These are phyloP conservation scores for Gonocerus acuteangulatus DNA, from an alignment of 2,888 invertebrate species.

Conservation along the genomic window DNA sequence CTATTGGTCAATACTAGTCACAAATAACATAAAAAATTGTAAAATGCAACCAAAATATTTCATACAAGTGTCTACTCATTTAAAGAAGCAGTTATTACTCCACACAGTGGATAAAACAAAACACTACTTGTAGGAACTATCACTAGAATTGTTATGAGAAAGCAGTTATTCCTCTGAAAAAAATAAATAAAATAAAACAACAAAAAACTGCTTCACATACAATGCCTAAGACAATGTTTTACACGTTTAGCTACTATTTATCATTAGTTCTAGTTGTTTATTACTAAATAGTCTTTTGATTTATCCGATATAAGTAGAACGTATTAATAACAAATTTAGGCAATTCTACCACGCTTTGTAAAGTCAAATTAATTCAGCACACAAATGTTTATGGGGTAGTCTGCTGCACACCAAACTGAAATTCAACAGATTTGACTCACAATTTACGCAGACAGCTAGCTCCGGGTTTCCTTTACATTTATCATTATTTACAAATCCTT, in stretches of 20 bases:
- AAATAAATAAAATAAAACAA: neutral
- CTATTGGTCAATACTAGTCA: neutral
- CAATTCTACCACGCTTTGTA: constrained; percentile 22
- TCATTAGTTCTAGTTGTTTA: too few relatives aligned
- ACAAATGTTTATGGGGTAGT: constrained; percentile 4
- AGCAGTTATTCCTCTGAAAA: neutral
- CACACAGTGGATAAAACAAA: constrained; percentile 16
- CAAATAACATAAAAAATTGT: neutral
- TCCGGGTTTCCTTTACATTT: neutral
- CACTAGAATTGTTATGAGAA: neutral
- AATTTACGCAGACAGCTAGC: constrained; percentile 12
- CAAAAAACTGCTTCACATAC: neutral
- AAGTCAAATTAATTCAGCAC: constrained; percentile 19
- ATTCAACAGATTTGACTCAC: constrained; percentile 20
- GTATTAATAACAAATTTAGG: constrained; percentile 15
- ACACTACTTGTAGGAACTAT: constrained; percentile 9
- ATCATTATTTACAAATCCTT: neutral
- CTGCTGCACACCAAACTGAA: constrained; percentile 22
- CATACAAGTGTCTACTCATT: neutral
- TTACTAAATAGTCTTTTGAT: constrained; percentile 21
- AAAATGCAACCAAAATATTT: neutral
- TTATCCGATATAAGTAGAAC: constrained; percentile 16
- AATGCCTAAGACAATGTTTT: too few relatives aligned
- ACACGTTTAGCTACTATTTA: too few relatives aligned
- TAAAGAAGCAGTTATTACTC: neutral